Evolutionary conservation across 2,113 vertebrate species (phyloP), one percentile per base, ranked within the genome.

Genomic region (Pangasianodon hypophthalmus): DNA sequence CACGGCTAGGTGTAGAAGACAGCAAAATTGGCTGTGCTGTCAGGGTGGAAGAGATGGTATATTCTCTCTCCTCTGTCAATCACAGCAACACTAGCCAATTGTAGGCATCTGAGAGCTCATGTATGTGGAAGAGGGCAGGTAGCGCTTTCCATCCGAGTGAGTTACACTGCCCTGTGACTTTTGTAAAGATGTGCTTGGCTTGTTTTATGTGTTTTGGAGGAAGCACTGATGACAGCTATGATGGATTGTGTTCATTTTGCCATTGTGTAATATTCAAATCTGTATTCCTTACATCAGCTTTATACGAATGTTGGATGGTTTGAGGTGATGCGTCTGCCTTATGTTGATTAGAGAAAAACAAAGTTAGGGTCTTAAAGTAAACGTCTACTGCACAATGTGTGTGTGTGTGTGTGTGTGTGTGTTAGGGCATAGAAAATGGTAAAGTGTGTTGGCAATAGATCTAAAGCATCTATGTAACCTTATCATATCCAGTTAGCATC

Each of bases 391-490:
- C n/a, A 69, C n/a, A 69, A 69, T 73, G 32, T 73, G 69, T 73
- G 69, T 73, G 69, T 73, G 69, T 73, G 32, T 41, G 69, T 73
- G 32, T 41, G 32, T 19, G 69, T 46, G 37, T 37, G 37, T 37
- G 37, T 37, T 37, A 37, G 37, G 37, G 37, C 37, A 37, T 37
- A 37, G 37, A 37, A 37, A 21, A 37, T 10, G 48, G 46, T n/a
- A n/a, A 52, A 37, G 29, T 86, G 64, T 21, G 26, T 44, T 67
- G 62, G 44, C 69, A 67, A 71, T 86, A 71, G 50, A 86, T 71
- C n/a, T 71, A 71, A 86, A 37, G 32, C 37, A 60, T 87, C 19
- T 73, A 75, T 24, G 4, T 32, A 26, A 46, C 52, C 37, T 58
- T 77, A n/a, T 41, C 21, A 58, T 8, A n/a, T 87, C 11, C 71